phyloP scores from a whole-genome alignment of 2,113 vertebrate genomes.

The Cheilinus undulatus region DNA sequence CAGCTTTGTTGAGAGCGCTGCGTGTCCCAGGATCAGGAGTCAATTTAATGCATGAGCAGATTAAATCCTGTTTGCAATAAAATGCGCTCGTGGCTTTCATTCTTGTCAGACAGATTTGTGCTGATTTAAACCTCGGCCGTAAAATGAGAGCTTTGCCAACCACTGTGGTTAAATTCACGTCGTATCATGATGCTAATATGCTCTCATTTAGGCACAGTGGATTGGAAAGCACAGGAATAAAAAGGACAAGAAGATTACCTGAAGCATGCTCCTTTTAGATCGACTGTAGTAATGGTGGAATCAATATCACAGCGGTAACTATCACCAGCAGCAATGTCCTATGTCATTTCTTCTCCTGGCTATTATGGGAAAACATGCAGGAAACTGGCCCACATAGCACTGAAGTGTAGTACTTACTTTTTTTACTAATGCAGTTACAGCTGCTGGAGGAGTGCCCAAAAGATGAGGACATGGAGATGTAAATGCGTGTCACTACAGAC shows the following conservation, averaged over 20 bases:
- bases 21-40: slow-evolving; percentile 62
- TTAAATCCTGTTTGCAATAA: slow-evolving; percentile 77
- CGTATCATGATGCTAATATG: slow-evolving; percentile 16
- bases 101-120: slow-evolving; percentile 70
- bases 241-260: neutral
- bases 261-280: neutral
- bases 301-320: neutral
- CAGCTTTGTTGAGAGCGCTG: slow-evolving; percentile 59
- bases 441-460: too few species aligned
- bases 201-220: slow-evolving; percentile 5
- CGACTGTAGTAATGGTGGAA: neutral
- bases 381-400: too few species aligned
- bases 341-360: too few species aligned
- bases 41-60: slow-evolving; percentile 72
- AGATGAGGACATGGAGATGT: too few species aligned
- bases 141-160: slow-evolving; percentile 33
- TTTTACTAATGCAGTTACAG: too few species aligned
- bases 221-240: neutral
- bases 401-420: too few species aligned
- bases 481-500: too few species aligned
- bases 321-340: neutral
- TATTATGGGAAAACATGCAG: too few species aligned
- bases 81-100: slow-evolving; percentile 65
- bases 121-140: slow-evolving; percentile 56
- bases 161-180: slow-evolving; percentile 20